Evolutionary conservation across 2,797 vertebrate species (phyloP).

Genomic region (Typhlichthys eigenmanni): DNA sequence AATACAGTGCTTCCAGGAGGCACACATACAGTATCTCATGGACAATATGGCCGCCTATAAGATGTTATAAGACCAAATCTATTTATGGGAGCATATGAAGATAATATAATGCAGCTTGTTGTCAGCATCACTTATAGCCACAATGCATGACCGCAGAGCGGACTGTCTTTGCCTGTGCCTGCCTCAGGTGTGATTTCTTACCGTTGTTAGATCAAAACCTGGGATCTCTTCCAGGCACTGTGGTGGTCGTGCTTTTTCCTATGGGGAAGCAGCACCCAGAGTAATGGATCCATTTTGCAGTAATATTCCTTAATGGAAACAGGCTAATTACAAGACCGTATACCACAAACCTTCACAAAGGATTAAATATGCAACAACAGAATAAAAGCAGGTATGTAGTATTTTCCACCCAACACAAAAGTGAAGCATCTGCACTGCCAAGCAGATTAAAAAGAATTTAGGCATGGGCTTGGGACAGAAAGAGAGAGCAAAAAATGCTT

Average conservation of each 20-base stretch:
- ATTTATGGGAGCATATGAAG: not conserved
- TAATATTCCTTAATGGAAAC: constrained; percentile 79
- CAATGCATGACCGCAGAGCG: constrained; percentile 14
- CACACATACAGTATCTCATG: not conserved
- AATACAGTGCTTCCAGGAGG: too few species aligned
- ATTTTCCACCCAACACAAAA: constrained; percentile 75
- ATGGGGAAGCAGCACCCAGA: constrained; percentile 57
- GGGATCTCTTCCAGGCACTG: constrained; percentile 48
- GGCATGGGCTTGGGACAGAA: constrained; percentile 21
- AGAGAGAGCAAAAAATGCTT: constrained; percentile 57
- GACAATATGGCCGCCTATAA: not conserved
- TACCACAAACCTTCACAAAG: constrained; percentile 73
- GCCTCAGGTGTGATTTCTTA: constrained; percentile 60
- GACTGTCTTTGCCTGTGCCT: constrained; percentile 36
- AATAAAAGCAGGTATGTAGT: constrained; percentile 64
- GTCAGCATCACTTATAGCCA: not conserved
- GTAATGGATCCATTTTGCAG: constrained; percentile 73
- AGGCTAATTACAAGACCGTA: constrained; percentile 74
- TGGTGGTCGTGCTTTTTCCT: constrained; percentile 64
- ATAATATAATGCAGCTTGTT: not conserved
- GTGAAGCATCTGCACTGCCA: constrained; percentile 72
- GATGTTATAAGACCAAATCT: not conserved
- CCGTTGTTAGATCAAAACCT: constrained; percentile 41
- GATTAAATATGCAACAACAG: constrained; percentile 70
- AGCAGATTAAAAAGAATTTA: constrained; percentile 54